A percentile compares a stretch with the other conserved stretches of the same genome.
Evolutionary conservation across 2,797 vertebrate species (phyloP).

Genomic region (Pagetopsis macropterus): DNA sequence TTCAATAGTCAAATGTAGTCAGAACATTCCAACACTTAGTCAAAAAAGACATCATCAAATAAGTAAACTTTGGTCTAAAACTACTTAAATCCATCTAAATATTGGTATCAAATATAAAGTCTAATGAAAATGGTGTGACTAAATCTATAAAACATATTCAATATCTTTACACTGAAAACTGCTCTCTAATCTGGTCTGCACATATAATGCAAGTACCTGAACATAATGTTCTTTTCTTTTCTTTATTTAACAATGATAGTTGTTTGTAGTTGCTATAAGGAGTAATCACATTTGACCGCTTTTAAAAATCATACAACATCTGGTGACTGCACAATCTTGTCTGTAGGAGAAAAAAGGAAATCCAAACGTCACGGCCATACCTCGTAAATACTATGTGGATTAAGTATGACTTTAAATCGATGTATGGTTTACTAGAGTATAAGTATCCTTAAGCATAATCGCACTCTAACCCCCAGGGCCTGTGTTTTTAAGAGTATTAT

Average conservation of each 20-base stretch:
- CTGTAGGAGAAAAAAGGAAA: conserved; percentile 53
- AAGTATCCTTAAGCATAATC: conserved; percentile 74
- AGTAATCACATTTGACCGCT: conserved; percentile 63
- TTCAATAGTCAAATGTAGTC: neutral
- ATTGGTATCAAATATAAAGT: neutral
- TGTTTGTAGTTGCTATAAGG: conserved; percentile 44
- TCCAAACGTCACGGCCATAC: conserved; percentile 60
- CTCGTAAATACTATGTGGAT: conserved; percentile 77
- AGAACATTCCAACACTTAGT: no score
- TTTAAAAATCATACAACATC: conserved; percentile 71
- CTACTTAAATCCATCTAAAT: neutral
- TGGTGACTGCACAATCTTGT: conserved; percentile 67
- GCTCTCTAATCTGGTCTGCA: conserved; percentile 28
- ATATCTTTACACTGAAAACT: conserved; percentile 22
- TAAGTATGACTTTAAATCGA: conserved; percentile 81
- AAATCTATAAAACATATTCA: conserved; percentile 18
- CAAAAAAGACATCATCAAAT: no score
- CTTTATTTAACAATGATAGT: conserved; percentile 46
- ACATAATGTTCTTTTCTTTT: conserved; percentile 35
- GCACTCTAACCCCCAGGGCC: conserved; percentile 61
- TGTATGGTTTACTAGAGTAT: conserved; percentile 73
- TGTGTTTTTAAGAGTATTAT: conserved; percentile 77
- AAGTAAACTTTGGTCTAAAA: neutral
- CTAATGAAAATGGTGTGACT: neutral
- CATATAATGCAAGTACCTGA: conserved; percentile 7